Evolutionary conservation across 2,797 vertebrate genomes (phyloP), one percentile per base, ranked within the genome.

Genomic region (Sorex maritimensis): DNA sequence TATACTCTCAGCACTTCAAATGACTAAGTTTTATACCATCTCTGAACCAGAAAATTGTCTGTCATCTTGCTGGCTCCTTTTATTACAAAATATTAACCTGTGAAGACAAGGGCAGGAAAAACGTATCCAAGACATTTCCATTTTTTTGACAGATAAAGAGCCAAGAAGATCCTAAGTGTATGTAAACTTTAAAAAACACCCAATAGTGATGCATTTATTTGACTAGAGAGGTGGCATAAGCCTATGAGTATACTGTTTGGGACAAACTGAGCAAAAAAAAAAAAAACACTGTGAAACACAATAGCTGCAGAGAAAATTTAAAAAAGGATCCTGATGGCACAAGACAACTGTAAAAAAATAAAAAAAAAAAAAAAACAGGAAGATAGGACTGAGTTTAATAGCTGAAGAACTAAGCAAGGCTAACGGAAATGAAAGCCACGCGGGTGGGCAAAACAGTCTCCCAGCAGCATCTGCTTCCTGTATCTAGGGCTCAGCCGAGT

Each of bases 341-440:
- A 61, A 61, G 21, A 61, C 58, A 61, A 61, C 21, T 19, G 58
- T 61, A 61, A 61, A 61, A 84, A 1, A 81, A 81, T 17, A 73
- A 73, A 73, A 81, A 3, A 7, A n/a, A 46, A 77, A 77, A 44
- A 44, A 44, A 92, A 68, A n/a, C 21, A 82, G 38, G 44, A 68
- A 93, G 81, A 88, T 0, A 55, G 81, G 21, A 88, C 8, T 69
- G 83, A 75, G 55, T 90, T 84, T 34, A 83, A 77, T 87, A 90
- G 41, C 83, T 74, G 58, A 86, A 46, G 46, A 82, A 86, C 86
- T 26, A 65, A 46, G 21, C 49, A 91, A 86, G 23, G 26, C 41
- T 85, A 68, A 86, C 30, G 13, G 72, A 88, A 86, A 75, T 74
- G 68, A 94, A 92, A 89, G 52, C 89, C 63, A 88, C 1, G 46